Evolutionary conservation across 2,888 invertebrate genomes (phyloP), one percentile per base, ranked within the genome.

Genomic region (Orthosia incerta): DNA sequence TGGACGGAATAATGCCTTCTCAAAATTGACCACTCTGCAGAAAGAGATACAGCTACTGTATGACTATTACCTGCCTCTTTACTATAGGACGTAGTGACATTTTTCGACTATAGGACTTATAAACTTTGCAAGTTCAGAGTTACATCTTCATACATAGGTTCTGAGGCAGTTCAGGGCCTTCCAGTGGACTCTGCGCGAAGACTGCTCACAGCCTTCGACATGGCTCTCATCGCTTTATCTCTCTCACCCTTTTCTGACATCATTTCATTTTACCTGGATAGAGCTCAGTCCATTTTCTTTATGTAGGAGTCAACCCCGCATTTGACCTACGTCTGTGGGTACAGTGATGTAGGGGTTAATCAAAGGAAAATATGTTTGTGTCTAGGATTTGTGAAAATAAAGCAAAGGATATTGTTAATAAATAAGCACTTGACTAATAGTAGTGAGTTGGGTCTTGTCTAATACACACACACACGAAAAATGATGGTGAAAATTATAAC

Each of bases 311-410:
- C 12, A 45, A 39, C 11, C 12, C 23, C 18, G 45, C 5, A 61
- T 46, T 64, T 59, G 11, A 51, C 57, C 16, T 39, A n/a, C 57
- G 20, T 53, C 46, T 51, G 23, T 31, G 64, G 31, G 18, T 63
- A 18, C 2, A 4, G 20, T 50, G 20, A 18, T 45, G 20, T 16
- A 45, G 1, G 23, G 48, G 39, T 56, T 63, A 45, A 57, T 57
- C 20, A 56, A 45, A 63, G 31, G 7, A 11, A 12, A 46, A 57
- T 45, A 11, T 26, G n/a, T 20, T 7, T 9, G 26, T 59, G 15
- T 13, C 26, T 45, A 7, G 9, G 12, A 63, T 18, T 15, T 74
- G 20, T 57, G 50, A n/a, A 51, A 74, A 73, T 56, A 63, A 45
- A 15, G 16, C 4, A 12, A 26, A 2, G n/a, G 3, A 56, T 59